A percentile compares a stretch with the other conserved stretches of the same genome.
Conservation (phyloP, 2,797 vertebrate species). For the Danio albolineatus region DNA sequence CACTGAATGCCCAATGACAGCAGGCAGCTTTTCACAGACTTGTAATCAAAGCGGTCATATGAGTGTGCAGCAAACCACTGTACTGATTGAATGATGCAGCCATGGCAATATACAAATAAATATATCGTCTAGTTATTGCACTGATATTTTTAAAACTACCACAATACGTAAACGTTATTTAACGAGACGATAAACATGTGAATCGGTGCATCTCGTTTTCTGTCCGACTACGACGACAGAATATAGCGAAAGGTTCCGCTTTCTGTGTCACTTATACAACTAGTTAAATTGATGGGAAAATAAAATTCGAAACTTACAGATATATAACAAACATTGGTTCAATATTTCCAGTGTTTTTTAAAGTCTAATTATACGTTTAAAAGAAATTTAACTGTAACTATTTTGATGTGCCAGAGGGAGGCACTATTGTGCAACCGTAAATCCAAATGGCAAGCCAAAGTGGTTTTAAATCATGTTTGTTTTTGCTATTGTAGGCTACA, state of each 20-base stretch:
- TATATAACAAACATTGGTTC: background rate
- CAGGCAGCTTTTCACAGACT: background rate
- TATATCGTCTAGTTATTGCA: background rate
- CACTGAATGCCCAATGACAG: background rate
- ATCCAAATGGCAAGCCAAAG: no score
- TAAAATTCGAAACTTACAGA: background rate
- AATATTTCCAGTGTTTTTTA: background rate
- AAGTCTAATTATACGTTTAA: background rate
- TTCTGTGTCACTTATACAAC: background rate
- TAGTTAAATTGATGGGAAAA: background rate
- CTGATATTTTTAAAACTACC: background rate
- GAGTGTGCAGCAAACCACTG: background rate
- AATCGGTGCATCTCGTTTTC: background rate
- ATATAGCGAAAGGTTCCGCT: constrained; percentile 16
- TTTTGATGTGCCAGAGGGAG: background rate
- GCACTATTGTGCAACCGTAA: background rate
- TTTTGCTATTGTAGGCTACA: no score
- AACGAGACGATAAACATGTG: background rate
- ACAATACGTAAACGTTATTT: background rate
- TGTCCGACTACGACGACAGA: constrained; percentile 12
- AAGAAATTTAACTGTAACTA: background rate
- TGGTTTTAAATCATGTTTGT: no score
- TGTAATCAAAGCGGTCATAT: background rate
- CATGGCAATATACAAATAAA: background rate
- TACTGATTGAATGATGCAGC: background rate